Base-by-base conservation (phyloP, 1,140 invertebrate genomes). In the Aphelinus atriplicis region DNA sequence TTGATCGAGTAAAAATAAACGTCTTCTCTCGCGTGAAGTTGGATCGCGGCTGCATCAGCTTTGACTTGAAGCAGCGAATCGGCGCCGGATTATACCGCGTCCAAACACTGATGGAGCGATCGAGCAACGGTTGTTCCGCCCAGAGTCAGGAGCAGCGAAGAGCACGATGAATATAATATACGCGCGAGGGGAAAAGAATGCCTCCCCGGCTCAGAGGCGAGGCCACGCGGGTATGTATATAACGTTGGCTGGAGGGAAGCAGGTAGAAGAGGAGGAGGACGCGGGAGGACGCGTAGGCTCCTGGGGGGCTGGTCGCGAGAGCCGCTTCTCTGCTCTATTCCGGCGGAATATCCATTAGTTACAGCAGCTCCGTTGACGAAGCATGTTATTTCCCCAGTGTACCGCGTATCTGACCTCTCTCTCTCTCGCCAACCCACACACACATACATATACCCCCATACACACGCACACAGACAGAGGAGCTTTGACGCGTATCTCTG, bases 381-480 rank as follows among this genome's bases (percentile, higher is more conserved):
- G 85, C 86, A 85, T 84, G 85, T 87, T 87, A 87, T 88, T 87
- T 88, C 86, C 87, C 87, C 81, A 83, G 87, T 86, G 86, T 85
- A 85, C 83, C 53, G 57, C 60, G 73, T 68, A 26, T 26, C 63
- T 61, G 5, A 48, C 46, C 48, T 58, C 58, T 26, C 26, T 55
- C n/a, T 43, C n/a, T 69, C 55, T 58, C 75, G 10, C 5, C 45
- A 62, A 46, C 50, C 47, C 63, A 26, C 56, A 42, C 58, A 51
- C 64, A 7, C 50, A 7, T 5, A 50, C 47, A 50, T 7, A 58
- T 7, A 58, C 47, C n/a, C 62, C 3, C 47, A 46, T 2, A 1
- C 42, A 2, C 1, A 3, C 51, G 26, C n/a, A 10, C 3, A 2
- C 7, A 7, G 42, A 55, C 55, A 2, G 50, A 9, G 4, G 3